phyloP scores from a whole-genome alignment of 2,888 invertebrate genomes.

The Dicyrtoma fusca region DNA sequence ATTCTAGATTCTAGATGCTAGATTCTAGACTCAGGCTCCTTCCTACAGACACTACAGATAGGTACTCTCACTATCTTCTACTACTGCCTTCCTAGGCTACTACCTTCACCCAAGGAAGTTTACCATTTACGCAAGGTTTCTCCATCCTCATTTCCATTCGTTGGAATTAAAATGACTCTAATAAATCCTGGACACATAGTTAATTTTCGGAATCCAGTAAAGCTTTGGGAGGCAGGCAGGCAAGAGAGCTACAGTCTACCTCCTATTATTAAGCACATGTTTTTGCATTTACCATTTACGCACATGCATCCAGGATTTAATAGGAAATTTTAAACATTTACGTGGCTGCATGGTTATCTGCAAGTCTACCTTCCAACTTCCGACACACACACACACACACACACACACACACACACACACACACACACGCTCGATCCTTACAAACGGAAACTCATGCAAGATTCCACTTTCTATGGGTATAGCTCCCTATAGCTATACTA shows the following conservation, averaged over 20 bases:
- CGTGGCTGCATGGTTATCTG: not conserved
- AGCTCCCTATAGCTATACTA: too few relatives aligned
- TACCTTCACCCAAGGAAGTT: too few relatives aligned
- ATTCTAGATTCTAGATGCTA: too few relatives aligned
- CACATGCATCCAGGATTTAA: constrained; percentile 21
- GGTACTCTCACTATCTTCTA: too few relatives aligned
- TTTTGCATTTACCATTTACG: constrained; percentile 25
- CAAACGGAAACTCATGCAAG: not conserved
- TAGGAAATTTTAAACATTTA: constrained; percentile 32
- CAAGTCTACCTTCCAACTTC: too few relatives aligned
- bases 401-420: constrained; percentile 1
- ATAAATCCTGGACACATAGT: constrained; percentile 34
- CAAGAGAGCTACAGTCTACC: too few relatives aligned
- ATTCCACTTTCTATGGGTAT: too few relatives aligned
- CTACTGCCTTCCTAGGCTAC: too few relatives aligned
- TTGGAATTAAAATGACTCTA: constrained; percentile 32
- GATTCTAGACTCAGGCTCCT: too few relatives aligned
- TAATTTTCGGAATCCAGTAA: constrained; percentile 33
- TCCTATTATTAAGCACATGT: constrained; percentile 35
- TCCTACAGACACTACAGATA: too few relatives aligned
- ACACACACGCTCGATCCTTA: not conserved
- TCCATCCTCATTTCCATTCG: constrained; percentile 16
- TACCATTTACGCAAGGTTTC: too few relatives aligned
- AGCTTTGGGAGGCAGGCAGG: not conserved
- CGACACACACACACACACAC: too few relatives aligned